These are phyloP conservation scores for Gephyroberyx darwinii DNA, from an alignment of 2,797 vertebrate genomes.

Conservation along the genomic window DNA sequence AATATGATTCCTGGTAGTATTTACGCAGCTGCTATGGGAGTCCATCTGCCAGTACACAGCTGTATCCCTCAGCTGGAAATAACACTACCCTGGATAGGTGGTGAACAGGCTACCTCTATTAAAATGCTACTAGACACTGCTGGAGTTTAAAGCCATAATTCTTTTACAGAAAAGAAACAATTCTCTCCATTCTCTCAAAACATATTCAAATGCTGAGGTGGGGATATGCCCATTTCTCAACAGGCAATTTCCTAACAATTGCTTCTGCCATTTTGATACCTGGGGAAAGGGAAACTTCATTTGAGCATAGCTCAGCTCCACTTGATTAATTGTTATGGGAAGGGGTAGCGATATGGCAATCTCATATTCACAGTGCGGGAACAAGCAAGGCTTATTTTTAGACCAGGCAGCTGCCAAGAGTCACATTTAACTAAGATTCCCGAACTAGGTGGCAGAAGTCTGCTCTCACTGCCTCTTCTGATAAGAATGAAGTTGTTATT, in stretches of 20 bases:
- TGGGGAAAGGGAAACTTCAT: slow-evolving; percentile 68
- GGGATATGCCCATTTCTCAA: slow-evolving; percentile 65
- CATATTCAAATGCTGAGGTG: slow-evolving; percentile 62
- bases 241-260: slow-evolving; percentile 72
- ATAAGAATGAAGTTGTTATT: slow-evolving; percentile 46
- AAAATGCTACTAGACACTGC: slow-evolving; percentile 34
- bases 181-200: slow-evolving; percentile 49
- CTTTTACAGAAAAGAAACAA: slow-evolving; percentile 47
- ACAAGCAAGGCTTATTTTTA: slow-evolving; percentile 72
- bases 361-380: slow-evolving; percentile 70
- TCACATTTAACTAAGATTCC: slow-evolving; percentile 60
- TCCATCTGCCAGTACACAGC: slow-evolving; percentile 37
- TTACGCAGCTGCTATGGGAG: slow-evolving; percentile 42
- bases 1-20: background rate
- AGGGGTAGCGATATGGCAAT: slow-evolving; percentile 73
- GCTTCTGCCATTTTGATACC: slow-evolving; percentile 61
- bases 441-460: slow-evolving; percentile 44
- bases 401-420: slow-evolving; percentile 63
- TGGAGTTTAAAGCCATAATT: slow-evolving; percentile 28
- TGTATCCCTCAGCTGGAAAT: slow-evolving; percentile 57
- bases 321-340: slow-evolving; percentile 80
- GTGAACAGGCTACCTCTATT: slow-evolving; percentile 33
- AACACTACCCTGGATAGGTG: slow-evolving; percentile 36
- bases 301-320: slow-evolving; percentile 64
- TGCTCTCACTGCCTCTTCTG: slow-evolving; percentile 38